Percentiles rank a stretch among this genome's conserved stretches.
Conservation (phyloP, 2,113 vertebrate species). For the Glaucidium brasilianum region DNA sequence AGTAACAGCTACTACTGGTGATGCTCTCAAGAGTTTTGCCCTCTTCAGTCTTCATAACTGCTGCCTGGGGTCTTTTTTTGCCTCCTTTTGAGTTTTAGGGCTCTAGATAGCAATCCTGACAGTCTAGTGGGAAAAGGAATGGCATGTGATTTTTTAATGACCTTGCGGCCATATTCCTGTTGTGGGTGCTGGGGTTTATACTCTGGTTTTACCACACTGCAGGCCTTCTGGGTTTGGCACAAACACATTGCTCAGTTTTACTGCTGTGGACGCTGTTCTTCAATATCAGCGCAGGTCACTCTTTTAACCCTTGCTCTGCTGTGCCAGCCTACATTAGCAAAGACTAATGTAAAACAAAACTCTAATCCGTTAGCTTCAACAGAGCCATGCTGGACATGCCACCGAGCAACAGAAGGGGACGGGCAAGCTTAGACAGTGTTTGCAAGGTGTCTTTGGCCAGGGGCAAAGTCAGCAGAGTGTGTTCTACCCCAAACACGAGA, state of each 20-base stretch:
- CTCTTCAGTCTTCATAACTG: not conserved
- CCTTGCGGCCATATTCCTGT: not conserved
- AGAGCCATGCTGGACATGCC: not conserved
- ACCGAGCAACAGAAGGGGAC: accelerated
- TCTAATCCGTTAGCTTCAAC: not conserved
- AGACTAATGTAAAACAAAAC: not conserved
- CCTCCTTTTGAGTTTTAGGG: not conserved
- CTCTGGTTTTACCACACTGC: not conserved
- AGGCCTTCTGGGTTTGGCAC: not conserved
- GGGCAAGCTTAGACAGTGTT: no score
- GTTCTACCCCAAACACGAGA: not conserved
- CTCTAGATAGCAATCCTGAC: not conserved
- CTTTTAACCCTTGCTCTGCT: not conserved
- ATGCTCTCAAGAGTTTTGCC: not conserved
- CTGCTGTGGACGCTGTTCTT: not conserved
- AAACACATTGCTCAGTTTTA: not conserved
- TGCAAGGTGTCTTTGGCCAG: not conserved
- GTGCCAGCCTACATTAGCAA: not conserved
- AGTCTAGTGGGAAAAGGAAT: not conserved
- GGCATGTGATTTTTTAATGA: not conserved
- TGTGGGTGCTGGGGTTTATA: not conserved
- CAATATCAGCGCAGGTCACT: accelerated
- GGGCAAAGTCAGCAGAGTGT: accelerated
- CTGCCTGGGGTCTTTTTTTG: not conserved
- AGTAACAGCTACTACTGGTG: not conserved